Evolutionary conservation across 2,888 invertebrate species (phyloP).

Genomic region (Ganaspis brasiliensis): DNA sequence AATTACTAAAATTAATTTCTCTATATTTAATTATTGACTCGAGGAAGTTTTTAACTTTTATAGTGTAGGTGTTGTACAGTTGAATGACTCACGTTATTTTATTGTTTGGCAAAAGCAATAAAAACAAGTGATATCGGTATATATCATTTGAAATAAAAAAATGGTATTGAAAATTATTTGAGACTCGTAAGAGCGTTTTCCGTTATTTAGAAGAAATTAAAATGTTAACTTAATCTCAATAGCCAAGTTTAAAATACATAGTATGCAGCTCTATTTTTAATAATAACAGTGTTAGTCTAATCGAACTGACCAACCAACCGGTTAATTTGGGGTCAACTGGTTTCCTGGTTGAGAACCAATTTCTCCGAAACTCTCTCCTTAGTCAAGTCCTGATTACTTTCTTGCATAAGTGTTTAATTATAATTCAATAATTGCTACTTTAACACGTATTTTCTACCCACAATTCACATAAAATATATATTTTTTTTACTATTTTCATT

Average conservation of each 20-base stretch:
- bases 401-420: conserved; percentile 20
- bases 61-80: too few relatives aligned
- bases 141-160: too few relatives aligned
- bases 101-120: too few relatives aligned
- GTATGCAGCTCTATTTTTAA: conserved; percentile 14
- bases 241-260: neutral
- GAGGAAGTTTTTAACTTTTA: neutral
- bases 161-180: too few relatives aligned
- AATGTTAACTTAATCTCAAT: neutral
- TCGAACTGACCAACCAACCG: conserved; percentile 12
- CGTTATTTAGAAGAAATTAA: neutral
- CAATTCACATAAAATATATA: neutral
- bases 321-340: conserved; percentile 34
- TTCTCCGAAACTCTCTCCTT: conserved; percentile 31
- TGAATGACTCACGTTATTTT: neutral
- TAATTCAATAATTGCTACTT: neutral
- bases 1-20: neutral
- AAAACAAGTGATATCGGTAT: too few relatives aligned
- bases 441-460: neutral
- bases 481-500: neutral
- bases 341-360: conserved; percentile 27
- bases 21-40: neutral
- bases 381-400: conserved; percentile 21
- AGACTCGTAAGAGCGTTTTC: too few relatives aligned
- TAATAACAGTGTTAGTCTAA: conserved; percentile 14